A percentile compares a stretch with the other conserved stretches of the same genome.
Evolutionary conservation across 1,140 invertebrate species (phyloP).

Genomic region (Drosophila jambulina): DNA sequence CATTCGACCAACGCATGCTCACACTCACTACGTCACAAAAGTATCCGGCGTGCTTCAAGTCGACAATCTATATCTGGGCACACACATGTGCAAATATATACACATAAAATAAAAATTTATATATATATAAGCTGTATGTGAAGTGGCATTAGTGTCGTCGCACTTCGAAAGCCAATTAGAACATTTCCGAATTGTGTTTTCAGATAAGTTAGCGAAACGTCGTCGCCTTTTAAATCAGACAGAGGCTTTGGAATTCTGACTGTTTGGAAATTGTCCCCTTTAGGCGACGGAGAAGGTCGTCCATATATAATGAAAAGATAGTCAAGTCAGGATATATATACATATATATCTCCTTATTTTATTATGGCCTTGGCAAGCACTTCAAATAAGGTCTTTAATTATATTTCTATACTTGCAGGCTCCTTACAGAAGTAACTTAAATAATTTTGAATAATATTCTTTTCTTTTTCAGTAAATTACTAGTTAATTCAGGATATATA

Average conservation of each 20-base stretch:
- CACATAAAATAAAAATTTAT: neutral
- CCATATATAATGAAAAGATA: neutral
- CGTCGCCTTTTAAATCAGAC: constrained; percentile 10
- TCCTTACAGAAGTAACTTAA: too few relatives aligned
- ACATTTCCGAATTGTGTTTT: constrained; percentile 51
- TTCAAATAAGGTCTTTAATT: neutral
- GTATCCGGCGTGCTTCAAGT: constrained; percentile 44
- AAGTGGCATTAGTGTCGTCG: constrained; percentile 50
- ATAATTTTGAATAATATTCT: neutral
- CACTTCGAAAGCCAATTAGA: constrained; percentile 50
- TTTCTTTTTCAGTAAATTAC: too few relatives aligned
- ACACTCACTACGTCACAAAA: constrained; percentile 29
- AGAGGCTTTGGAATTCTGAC: constrained; percentile 7
- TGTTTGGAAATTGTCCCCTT: constrained; percentile 8
- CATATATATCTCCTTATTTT: neutral
- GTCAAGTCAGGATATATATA: neutral
- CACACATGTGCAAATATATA: neutral
- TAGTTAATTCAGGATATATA: neutral
- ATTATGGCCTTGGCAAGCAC: neutral
- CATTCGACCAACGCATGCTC: constrained; percentile 47
- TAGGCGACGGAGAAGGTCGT: constrained; percentile 21
- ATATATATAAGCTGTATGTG: constrained; percentile 8
- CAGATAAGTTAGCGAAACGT: constrained; percentile 34
- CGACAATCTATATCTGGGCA: constrained; percentile 45
- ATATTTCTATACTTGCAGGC: neutral